phyloP scores from a whole-genome alignment of 2,113 vertebrate species.

The Stegostoma tigrinum region DNA sequence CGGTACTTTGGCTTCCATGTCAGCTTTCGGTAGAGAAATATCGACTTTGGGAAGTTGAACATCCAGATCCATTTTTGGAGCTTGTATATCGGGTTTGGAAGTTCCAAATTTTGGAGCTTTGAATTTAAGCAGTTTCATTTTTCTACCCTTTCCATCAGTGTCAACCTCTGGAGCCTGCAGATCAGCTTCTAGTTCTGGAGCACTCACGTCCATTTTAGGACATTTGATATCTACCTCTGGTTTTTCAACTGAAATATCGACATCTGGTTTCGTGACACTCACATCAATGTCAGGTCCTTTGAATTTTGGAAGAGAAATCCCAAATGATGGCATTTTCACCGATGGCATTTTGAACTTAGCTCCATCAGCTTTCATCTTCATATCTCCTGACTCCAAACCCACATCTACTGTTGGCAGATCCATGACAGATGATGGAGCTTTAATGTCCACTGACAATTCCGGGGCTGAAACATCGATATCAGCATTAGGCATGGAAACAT shows the following conservation, averaged over 20 bases:
- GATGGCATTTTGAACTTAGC: background rate
- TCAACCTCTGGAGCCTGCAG: slow-evolving; percentile 14
- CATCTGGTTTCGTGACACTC: slow-evolving; percentile 37
- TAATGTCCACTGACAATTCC: background rate
- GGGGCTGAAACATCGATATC: background rate
- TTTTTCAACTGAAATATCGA: slow-evolving; percentile 40
- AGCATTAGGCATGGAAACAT: background rate
- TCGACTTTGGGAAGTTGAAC: accelerated
- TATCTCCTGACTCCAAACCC: background rate
- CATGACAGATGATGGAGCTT: background rate
- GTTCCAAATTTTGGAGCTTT: slow-evolving; percentile 36
- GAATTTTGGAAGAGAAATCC: slow-evolving; percentile 27
- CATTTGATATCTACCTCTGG: background rate
- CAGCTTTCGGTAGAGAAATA: background rate
- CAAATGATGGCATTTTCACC: background rate
- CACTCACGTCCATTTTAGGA: slow-evolving; percentile 8
- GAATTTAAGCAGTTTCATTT: background rate
- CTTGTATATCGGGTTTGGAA: background rate
- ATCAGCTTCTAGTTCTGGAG: background rate
- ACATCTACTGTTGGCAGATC: background rate
- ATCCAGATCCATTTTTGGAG: background rate
- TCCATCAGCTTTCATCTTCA: background rate
- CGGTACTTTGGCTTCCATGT: background rate
- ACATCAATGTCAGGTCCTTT: slow-evolving; percentile 21
- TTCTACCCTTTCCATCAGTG: background rate